Evolutionary conservation across 2,113 vertebrate species (phyloP).

Genomic region (Rhinogobius similis): DNA sequence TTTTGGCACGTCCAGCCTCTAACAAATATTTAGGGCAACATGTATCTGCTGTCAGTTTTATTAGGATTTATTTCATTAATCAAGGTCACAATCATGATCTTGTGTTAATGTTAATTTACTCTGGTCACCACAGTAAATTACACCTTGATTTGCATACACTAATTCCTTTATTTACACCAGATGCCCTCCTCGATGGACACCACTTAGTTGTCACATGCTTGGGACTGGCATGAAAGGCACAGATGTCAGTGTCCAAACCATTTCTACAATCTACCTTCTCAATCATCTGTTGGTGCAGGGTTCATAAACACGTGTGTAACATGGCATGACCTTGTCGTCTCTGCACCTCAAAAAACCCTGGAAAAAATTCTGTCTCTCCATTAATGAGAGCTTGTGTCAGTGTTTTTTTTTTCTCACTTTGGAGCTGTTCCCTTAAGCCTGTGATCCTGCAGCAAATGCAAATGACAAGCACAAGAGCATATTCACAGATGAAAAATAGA

Average conservation of each 20-base stretch:
- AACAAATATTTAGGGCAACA: not conserved
- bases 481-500: slow-evolving; percentile 53
- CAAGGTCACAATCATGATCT: no score
- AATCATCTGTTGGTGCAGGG: no score
- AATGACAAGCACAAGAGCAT: slow-evolving; percentile 50
- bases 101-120: no score
- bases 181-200: no score
- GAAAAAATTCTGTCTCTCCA: slow-evolving; percentile 24
- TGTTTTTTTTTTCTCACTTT: slow-evolving; percentile 34
- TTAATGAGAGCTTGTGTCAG: slow-evolving; percentile 54
- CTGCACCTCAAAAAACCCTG: slow-evolving; percentile 42
- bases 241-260: no score
- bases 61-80: no score
- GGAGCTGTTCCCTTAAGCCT: slow-evolving; percentile 44
- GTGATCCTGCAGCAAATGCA: slow-evolving; percentile 50
- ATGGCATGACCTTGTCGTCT: slow-evolving; percentile 26
- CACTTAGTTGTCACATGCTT: no score
- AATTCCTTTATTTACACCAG: no score
- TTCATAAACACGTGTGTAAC: slow-evolving; percentile 10
- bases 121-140: no score
- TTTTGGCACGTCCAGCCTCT: not conserved
- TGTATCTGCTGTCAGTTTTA: not conserved
- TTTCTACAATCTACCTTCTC: no score
- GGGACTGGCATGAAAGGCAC: no score
- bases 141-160: no score